These are phyloP conservation scores for Apamea monoglypha DNA, from an alignment of 2,888 invertebrate genomes.

Conservation along the genomic window DNA sequence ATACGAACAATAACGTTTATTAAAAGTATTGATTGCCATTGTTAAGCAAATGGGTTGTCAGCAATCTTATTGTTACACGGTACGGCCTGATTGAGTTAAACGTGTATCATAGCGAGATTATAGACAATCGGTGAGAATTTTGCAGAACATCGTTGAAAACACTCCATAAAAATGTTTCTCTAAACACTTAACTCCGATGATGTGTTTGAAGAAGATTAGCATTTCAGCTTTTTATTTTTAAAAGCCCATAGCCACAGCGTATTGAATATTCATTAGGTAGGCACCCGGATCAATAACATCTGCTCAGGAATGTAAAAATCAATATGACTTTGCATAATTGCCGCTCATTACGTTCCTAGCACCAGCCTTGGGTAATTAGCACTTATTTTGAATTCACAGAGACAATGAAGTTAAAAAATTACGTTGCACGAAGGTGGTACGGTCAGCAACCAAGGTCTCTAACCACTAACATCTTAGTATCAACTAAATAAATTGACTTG, in stretches of 20 bases:
- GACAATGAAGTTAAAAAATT: slow-evolving; percentile 42
- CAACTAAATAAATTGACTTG: neutral
- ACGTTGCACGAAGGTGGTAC: slow-evolving; percentile 52
- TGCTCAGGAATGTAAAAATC: slow-evolving; percentile 56
- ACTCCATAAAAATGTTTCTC: neutral
- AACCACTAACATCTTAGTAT: neutral
- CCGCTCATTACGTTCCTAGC: slow-evolving; percentile 36
- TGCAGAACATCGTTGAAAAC: neutral
- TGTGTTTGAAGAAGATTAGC: slow-evolving; percentile 25
- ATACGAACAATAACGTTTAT: slow-evolving; percentile 64
- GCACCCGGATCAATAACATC: slow-evolving; percentile 52
- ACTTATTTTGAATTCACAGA: slow-evolving; percentile 49
- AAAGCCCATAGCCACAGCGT: slow-evolving; percentile 1
- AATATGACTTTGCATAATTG: slow-evolving; percentile 57
- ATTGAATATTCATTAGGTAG: slow-evolving; percentile 48
- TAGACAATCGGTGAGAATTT: neutral
- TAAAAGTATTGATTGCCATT: slow-evolving; percentile 60
- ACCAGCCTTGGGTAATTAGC: slow-evolving; percentile 51
- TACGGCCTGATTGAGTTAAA: slow-evolving; percentile 10
- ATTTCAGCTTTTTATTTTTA: slow-evolving; percentile 32
- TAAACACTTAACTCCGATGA: neutral
- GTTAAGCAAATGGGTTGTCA: slow-evolving; percentile 43
- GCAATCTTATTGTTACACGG: slow-evolving; percentile 27
- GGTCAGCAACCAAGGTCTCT: slow-evolving; percentile 13
- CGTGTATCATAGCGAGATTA: neutral